Percentiles rank a stretch among this genome's conserved stretches.
phyloP scores from a whole-genome alignment of 1,140 invertebrate genomes.

The Archivesica marissinica region DNA sequence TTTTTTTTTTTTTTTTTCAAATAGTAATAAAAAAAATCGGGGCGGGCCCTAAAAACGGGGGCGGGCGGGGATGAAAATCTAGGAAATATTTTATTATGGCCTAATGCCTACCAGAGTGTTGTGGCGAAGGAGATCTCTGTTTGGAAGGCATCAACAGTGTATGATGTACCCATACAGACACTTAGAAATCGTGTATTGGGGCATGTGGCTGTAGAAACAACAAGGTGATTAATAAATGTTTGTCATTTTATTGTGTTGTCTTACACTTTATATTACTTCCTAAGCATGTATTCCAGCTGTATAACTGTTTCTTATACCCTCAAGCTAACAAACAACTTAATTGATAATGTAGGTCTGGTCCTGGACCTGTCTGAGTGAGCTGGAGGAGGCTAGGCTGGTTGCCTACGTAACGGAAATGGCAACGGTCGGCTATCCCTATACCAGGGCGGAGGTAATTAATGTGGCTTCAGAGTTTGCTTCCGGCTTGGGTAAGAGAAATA shows the following conservation, averaged over 20 bases:
- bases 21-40: too few species aligned
- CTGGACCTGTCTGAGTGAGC: background rate
- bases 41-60: too few species aligned
- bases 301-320: background rate
- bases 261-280: background rate
- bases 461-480: background rate
- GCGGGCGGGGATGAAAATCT: too few species aligned
- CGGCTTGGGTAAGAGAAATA: background rate
- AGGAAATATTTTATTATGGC: too few species aligned
- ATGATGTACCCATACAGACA: background rate
- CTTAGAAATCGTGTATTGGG: background rate
- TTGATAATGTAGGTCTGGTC: background rate
- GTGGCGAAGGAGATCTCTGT: background rate
- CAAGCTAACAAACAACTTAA: background rate
- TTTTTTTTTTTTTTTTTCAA: too few species aligned
- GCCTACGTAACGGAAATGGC: background rate
- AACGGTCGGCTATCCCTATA: background rate
- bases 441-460: background rate
- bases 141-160: background rate
- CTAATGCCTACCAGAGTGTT: background rate
- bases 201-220: background rate
- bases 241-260: background rate
- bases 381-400: constrained; percentile 1
- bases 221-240: background rate
- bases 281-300: background rate